These are phyloP conservation scores for Lepidostoma basale DNA, from an alignment of 1,140 invertebrate genomes.

Conservation along the genomic window DNA sequence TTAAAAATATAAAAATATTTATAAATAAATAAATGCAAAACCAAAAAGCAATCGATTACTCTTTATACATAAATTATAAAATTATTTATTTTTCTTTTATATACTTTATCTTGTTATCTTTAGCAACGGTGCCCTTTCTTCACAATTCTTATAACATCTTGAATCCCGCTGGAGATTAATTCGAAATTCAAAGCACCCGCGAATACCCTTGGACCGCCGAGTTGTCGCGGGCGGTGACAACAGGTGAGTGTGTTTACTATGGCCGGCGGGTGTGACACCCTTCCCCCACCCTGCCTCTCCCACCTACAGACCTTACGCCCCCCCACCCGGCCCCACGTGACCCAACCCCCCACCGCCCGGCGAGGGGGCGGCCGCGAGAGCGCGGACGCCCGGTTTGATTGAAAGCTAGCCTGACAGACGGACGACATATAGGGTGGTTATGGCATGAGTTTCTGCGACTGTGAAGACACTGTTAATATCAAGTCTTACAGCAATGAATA, in stretches of 20 bases:
- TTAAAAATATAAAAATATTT: too few relatives aligned
- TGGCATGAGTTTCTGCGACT: too few relatives aligned
- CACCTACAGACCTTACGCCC: neutral
- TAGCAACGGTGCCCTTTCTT: too few relatives aligned
- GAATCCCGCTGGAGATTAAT: too few relatives aligned
- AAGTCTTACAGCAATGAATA: too few relatives aligned
- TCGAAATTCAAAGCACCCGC: neutral
- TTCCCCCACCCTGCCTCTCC: slow-evolving; percentile 7
- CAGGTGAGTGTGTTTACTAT: slow-evolving; percentile 40
- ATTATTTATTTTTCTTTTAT: too few relatives aligned
- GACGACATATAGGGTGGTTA: slow-evolving; percentile 35
- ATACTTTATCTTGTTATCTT: too few relatives aligned
- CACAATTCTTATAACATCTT: too few relatives aligned
- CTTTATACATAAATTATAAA: too few relatives aligned
- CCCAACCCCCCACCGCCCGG: neutral
- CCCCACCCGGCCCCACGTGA: neutral
- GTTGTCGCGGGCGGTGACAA: slow-evolving; percentile 42
- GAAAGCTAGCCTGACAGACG: slow-evolving; percentile 46
- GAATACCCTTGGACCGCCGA: neutral
- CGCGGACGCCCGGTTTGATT: slow-evolving; percentile 42
- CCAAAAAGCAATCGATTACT: too few relatives aligned
- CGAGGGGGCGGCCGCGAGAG: slow-evolving; percentile 7
- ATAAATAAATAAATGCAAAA: too few relatives aligned
- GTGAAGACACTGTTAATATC: too few relatives aligned
- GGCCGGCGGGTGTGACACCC: slow-evolving; percentile 29